phyloP scores from a whole-genome alignment of 2,888 invertebrate species.

The Molanna angustata region DNA sequence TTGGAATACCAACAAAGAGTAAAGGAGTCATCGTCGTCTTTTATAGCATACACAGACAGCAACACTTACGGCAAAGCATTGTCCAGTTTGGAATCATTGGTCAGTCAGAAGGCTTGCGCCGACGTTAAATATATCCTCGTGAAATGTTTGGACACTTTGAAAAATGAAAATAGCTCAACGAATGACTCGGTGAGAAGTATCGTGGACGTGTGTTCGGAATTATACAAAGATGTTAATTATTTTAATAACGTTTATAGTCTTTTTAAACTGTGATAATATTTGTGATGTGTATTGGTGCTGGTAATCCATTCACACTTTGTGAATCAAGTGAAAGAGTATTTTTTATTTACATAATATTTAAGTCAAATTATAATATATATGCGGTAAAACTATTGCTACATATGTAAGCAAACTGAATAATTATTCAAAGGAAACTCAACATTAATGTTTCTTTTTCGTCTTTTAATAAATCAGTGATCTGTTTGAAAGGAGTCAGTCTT shows the following conservation, averaged over 20 bases:
- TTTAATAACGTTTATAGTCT: constrained; percentile 7
- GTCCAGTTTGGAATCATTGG: constrained; percentile 18
- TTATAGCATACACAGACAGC: not conserved
- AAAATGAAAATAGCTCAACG: constrained; percentile 11
- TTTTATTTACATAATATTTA: no score
- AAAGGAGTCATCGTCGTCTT: not conserved
- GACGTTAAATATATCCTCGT: constrained; percentile 18
- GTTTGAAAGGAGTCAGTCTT: no score
- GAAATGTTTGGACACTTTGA: constrained; percentile 17
- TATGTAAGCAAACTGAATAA: no score
- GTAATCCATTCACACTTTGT: not conserved
- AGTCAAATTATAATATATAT: no score
- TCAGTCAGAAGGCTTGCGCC: constrained; percentile 24
- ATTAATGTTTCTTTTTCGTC: no score
- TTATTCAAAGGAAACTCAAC: no score
- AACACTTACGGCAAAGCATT: constrained; percentile 4
- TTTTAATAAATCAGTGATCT: no score
- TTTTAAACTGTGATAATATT: constrained; percentile 10
- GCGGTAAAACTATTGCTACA: no score
- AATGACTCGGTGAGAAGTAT: constrained; percentile 15
- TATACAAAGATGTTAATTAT: constrained; percentile 26
- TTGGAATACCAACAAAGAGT: constrained; percentile 16
- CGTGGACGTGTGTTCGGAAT: constrained; percentile 17
- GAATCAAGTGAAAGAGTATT: no score
- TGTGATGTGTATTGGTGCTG: not conserved